Evolutionary conservation across 2,797 vertebrate species (phyloP).

Genomic region (Lutjanus argentimaculatus): DNA sequence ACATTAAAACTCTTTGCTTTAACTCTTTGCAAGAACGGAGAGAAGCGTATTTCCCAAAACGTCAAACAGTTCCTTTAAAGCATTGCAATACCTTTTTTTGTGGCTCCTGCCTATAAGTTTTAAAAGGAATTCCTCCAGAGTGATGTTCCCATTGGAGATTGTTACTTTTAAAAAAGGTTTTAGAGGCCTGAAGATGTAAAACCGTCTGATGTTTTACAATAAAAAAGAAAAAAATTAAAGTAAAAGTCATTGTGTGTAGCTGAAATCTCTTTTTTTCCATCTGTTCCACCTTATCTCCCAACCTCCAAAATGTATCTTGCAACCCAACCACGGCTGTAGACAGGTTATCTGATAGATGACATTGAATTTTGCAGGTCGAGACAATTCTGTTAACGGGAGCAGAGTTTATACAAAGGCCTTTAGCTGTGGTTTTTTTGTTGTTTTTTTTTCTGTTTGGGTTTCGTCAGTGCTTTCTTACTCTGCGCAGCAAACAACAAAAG

Average conservation of each 20-base stretch:
- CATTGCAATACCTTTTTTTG: background rate
- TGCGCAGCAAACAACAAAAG: slow-evolving; percentile 36
- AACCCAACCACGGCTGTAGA: background rate
- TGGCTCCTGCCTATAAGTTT: background rate
- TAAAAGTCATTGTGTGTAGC: background rate
- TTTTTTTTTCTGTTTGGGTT: background rate
- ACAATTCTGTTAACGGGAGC: slow-evolving; percentile 14
- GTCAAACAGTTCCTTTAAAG: background rate
- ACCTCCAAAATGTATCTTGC: background rate
- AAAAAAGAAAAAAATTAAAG: background rate
- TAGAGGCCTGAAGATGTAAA: background rate
- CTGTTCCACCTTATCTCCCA: background rate
- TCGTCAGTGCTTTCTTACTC: background rate
- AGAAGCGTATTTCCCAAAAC: too few species aligned
- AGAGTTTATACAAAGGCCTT: background rate
- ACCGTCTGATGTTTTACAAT: background rate
- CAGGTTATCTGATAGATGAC: background rate
- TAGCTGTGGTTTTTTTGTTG: too few species aligned
- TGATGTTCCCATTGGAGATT: background rate
- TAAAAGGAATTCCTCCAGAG: background rate
- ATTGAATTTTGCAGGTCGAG: background rate
- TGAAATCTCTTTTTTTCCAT: background rate
- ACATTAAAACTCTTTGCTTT: too few species aligned
- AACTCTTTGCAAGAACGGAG: too few species aligned
- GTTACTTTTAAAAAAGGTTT: background rate